These are phyloP conservation scores for Acleris emargana DNA, from an alignment of 2,888 invertebrate genomes.

Conservation along the genomic window DNA sequence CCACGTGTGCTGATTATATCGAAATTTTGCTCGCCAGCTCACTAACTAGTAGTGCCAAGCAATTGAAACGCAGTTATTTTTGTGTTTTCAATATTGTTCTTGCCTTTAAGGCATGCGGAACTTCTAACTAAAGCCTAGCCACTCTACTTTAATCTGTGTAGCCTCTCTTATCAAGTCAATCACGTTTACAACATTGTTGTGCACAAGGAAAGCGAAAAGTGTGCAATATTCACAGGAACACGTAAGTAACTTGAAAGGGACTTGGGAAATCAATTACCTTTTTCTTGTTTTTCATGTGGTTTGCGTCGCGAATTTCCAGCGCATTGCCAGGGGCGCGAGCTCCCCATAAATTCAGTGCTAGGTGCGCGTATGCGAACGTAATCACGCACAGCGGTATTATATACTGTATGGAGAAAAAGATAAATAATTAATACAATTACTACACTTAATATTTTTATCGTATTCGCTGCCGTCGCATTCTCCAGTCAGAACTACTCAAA, in stretches of 20 bases:
- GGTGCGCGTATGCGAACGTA: conserved; percentile 91
- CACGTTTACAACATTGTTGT: no score
- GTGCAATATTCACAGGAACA: neutral
- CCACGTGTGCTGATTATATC: no score
- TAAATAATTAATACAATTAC: neutral
- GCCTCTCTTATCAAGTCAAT: no score
- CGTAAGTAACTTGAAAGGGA: neutral
- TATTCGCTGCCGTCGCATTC: neutral
- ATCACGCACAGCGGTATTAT: conserved; percentile 92
- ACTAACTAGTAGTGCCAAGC: no score
- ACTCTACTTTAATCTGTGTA: no score
- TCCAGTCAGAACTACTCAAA: no score
- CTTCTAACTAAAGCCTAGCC: no score
- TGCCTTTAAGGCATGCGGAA: no score
- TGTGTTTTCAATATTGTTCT: no score
- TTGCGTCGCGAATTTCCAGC: conserved; percentile 90
- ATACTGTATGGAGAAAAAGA: conserved; percentile 79
- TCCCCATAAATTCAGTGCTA: conserved; percentile 92
- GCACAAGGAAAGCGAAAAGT: no score
- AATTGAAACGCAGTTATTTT: no score
- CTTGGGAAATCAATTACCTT: conserved; percentile 81
- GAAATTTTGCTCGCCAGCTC: no score
- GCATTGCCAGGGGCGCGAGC: conserved; percentile 91
- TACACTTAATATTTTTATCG: neutral
- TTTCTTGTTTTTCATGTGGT: conserved; percentile 91